Percentiles rank a stretch among this genome's conserved stretches.
These are phyloP conservation scores for Agapornis roseicollis DNA, from an alignment of 2,113 vertebrate genomes.

Conservation along the genomic window DNA sequence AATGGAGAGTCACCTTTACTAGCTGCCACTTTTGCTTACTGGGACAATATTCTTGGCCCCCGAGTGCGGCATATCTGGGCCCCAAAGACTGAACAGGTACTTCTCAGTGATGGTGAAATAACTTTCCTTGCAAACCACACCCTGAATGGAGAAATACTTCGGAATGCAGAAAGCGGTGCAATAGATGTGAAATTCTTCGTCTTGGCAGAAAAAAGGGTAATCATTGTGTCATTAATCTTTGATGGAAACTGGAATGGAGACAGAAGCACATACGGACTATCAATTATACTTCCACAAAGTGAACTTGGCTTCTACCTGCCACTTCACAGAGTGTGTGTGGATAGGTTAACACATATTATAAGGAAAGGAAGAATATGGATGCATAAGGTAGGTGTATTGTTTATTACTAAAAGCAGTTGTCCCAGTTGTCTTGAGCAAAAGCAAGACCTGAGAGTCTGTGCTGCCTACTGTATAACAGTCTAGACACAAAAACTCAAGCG, in stretches of 20 bases:
- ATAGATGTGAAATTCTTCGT: constrained; percentile 98
- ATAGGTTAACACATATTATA: constrained; percentile 93
- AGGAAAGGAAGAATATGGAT: constrained; percentile 97
- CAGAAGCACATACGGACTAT: constrained; percentile 94
- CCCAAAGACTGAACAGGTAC: constrained; percentile 85
- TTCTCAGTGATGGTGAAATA: constrained; percentile 93
- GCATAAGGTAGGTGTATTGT: constrained; percentile 87
- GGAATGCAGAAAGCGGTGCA: constrained; percentile 93
- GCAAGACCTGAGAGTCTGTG: neutral
- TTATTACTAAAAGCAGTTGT: neutral
- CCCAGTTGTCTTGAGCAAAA: neutral
- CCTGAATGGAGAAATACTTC: constrained; percentile 95
- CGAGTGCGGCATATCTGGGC: constrained; percentile 95
- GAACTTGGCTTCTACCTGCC: constrained; percentile 94
- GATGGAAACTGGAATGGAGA: constrained; percentile 97
- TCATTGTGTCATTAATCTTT: constrained; percentile 96
- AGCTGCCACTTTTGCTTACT: constrained; percentile 97
- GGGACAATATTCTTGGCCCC: constrained; percentile 98
- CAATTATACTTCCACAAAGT: constrained; percentile 91
- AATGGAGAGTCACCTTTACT: constrained; percentile 91
- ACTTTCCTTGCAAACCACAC: constrained; percentile 97
- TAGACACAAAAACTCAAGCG: neutral
- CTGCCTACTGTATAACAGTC: neutral
- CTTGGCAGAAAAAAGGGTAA: constrained; percentile 94
- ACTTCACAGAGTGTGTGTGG: constrained; percentile 91